These are phyloP conservation scores for Battus philenor DNA, from an alignment of 1,140 invertebrate genomes.

Conservation along the genomic window DNA sequence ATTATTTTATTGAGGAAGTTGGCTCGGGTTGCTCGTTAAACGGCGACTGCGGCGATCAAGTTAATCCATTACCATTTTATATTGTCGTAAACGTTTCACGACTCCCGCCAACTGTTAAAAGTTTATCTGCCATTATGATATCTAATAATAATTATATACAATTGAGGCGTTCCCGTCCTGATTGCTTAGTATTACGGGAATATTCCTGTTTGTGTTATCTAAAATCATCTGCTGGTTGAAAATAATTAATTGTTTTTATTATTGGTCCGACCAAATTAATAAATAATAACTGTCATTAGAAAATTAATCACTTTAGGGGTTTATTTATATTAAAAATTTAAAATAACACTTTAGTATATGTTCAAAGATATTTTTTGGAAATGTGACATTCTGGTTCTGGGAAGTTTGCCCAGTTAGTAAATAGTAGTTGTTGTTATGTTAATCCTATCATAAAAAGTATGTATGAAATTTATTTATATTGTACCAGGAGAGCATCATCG, in stretches of 20 bases:
- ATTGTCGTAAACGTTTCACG: conserved; percentile 66
- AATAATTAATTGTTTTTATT: conserved; percentile 5
- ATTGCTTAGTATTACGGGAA: too few relatives aligned
- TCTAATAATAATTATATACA: conserved; percentile 24
- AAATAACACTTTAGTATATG: too few relatives aligned
- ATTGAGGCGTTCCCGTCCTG: conserved; percentile 16
- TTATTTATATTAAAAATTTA: too few relatives aligned
- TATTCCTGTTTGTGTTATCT: too few relatives aligned
- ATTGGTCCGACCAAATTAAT: too few relatives aligned
- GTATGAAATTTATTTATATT: conserved; percentile 20
- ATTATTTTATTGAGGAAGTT: conserved; percentile 73
- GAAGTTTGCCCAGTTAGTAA: too few relatives aligned
- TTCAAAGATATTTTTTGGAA: too few relatives aligned
- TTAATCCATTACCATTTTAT: conserved; percentile 73
- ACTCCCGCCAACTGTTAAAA: conserved; percentile 51
- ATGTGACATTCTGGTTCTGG: too few relatives aligned
- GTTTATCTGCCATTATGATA: conserved; percentile 51
- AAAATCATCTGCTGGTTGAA: conserved; percentile 4
- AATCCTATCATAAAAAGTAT: too few relatives aligned
- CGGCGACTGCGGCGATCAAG: conserved; percentile 52
- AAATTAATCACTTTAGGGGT: too few relatives aligned
- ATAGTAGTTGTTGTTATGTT: too few relatives aligned
- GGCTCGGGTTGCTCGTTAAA: conserved; percentile 61
- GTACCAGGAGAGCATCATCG: conserved; percentile 49
- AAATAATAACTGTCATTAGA: too few relatives aligned